Base-by-base conservation (phyloP, 2,113 vertebrate genomes). In the Caracal caracal region DNA sequence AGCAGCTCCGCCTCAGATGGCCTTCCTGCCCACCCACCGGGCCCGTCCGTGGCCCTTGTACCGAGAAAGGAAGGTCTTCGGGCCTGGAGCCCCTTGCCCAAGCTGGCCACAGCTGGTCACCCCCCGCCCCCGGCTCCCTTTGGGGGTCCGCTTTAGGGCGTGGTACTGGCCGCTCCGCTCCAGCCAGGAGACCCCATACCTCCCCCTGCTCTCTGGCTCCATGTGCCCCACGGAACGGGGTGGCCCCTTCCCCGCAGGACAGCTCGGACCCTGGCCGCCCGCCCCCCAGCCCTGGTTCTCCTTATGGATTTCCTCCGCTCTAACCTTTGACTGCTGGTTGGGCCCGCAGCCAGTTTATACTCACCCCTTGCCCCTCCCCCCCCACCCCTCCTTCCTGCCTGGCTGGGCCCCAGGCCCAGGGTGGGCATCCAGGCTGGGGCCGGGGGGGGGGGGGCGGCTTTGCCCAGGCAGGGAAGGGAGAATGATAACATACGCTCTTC, bases 301-400 rank as follows among this genome's bases (percentile, higher is more conserved):
- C 97, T 93, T n/a, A 93, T 78, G 98, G 97, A 93, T 97, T 98
- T 98, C 97, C 94, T 97, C 97, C 94, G 15, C 94, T 96, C 97
- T 96, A 98, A 98, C 98, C 98, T 99, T 98, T 97, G 97, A 97
- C 96, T 97, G 98, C 98, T 97, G 97, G 97, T 93, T 97, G 95
- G 98, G 98, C 97, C 80, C 84, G 47, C n/a, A 0, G 95, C 98
- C 98, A 97, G 98, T 95, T 98, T 97, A 76, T 92, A 97, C 95
- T 98, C 97, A 97, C 88, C 95, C 98, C 97, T 96, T 59, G 92
- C 95, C 91, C 93, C 53, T 81, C 86, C 92, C 93, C 78, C 71
- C 92, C 84, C 33, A 78, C 61, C 93, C 90, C 93, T n/a, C 83
- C 97, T 96, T 92, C 91, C 97, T 5, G 6, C 56, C 22, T 86